Percentiles rank a stretch among this genome's conserved stretches.
Evolutionary conservation across 2,797 vertebrate genomes (phyloP).

Genomic region (Perodicticus potto): DNA sequence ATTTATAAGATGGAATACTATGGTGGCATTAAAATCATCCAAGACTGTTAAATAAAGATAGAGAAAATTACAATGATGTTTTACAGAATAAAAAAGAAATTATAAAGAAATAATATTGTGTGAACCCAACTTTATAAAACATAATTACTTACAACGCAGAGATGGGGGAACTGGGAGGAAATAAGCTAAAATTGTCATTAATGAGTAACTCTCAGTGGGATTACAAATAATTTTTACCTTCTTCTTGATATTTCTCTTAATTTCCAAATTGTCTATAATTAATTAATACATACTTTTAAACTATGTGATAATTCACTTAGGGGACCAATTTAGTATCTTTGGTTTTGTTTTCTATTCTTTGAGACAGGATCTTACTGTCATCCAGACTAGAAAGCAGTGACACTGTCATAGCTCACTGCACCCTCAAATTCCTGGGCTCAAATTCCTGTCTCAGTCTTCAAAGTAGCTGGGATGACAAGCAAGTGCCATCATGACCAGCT

Average conservation of each 20-base stretch:
- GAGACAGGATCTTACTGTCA: background rate
- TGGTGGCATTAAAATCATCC: background rate
- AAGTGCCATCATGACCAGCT: too few species aligned
- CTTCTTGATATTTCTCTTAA: background rate
- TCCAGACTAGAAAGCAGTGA: too few species aligned
- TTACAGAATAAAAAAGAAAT: background rate
- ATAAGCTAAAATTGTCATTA: constrained; percentile 13
- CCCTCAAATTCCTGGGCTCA: too few species aligned
- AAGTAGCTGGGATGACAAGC: too few species aligned
- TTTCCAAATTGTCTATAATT: background rate
- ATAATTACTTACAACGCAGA: background rate
- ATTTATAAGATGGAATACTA: background rate
- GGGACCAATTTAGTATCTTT: background rate
- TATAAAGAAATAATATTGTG: background rate
- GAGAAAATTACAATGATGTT: background rate
- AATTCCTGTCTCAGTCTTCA: too few species aligned
- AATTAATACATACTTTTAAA: constrained; percentile 23
- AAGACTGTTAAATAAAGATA: background rate
- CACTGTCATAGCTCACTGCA: too few species aligned
- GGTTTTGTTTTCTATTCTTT: background rate
- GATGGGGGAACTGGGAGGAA: background rate
- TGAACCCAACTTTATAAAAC: background rate
- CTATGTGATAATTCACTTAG: constrained; percentile 22
- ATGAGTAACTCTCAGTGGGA: background rate
- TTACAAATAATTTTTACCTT: constrained; percentile 5